Conservation (phyloP, 2,888 invertebrate genomes). For the Poecilobothrus nobilitatus region DNA sequence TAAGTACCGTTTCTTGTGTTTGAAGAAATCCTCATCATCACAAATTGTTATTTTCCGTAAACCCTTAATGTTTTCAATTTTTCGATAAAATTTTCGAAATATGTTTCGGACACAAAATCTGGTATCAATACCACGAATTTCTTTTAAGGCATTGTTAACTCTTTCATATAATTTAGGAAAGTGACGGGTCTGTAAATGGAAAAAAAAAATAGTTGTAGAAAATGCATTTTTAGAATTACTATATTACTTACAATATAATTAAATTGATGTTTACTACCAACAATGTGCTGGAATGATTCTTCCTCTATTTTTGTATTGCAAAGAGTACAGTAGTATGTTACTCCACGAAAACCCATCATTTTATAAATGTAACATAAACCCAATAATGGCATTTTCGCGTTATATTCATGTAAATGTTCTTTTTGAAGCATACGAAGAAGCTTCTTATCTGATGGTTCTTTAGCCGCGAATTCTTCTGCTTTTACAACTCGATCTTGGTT, state of each 20-base stretch:
- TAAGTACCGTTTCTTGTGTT: slow-evolving; percentile 15
- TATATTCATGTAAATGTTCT: slow-evolving; percentile 17
- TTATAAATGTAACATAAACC: slow-evolving; percentile 17
- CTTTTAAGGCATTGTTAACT: slow-evolving; percentile 10
- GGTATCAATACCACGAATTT: slow-evolving; percentile 11
- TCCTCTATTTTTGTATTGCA: slow-evolving; percentile 12
- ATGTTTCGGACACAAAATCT: slow-evolving; percentile 15
- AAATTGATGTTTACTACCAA: slow-evolving; percentile 13
- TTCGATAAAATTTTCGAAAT: slow-evolving; percentile 22
- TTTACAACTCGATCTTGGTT: slow-evolving; percentile 16
- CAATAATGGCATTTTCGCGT: slow-evolving; percentile 15
- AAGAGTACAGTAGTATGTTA: slow-evolving; percentile 14
- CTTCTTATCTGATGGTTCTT: slow-evolving; percentile 7
- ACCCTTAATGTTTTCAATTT: slow-evolving; percentile 22
- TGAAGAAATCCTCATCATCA: slow-evolving; percentile 18
- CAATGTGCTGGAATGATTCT: slow-evolving; percentile 16
- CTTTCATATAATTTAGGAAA: slow-evolving; percentile 20
- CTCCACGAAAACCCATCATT: slow-evolving; percentile 12
- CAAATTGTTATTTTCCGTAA: slow-evolving; percentile 17
- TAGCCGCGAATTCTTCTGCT: slow-evolving; percentile 12
- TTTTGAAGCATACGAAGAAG: slow-evolving; percentile 10
- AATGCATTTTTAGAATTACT: neutral
- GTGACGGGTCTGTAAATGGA: slow-evolving; percentile 19
- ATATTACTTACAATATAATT: slow-evolving; percentile 17
- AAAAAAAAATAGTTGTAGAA: neutral